Percentiles rank a stretch among this genome's conserved stretches.
These are phyloP conservation scores for Istiophorus platypterus DNA, from an alignment of 2,113 vertebrate species.

Conservation along the genomic window DNA sequence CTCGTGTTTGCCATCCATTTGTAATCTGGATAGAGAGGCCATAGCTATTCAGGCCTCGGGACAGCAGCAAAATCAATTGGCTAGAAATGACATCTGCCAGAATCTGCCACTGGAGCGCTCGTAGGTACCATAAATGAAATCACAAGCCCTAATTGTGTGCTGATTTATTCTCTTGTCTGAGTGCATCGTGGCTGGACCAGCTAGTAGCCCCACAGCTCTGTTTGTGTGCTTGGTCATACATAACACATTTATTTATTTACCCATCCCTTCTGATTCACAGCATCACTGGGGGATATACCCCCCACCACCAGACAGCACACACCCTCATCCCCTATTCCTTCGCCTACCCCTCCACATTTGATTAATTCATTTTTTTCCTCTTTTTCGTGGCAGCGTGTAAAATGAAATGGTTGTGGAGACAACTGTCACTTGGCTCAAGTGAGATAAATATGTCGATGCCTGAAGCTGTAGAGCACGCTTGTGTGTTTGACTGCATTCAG, in stretches of 20 bases:
- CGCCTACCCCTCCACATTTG: slow-evolving; percentile 61
- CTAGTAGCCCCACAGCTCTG: slow-evolving; percentile 72
- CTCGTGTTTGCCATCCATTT: slow-evolving; percentile 80
- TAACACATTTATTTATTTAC: slow-evolving; percentile 85
- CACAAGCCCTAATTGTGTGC: slow-evolving; percentile 85
- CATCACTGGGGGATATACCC: slow-evolving; percentile 70
- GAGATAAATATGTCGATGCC: slow-evolving; percentile 83
- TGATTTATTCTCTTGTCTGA: slow-evolving; percentile 88
- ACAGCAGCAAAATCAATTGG: slow-evolving; percentile 87
- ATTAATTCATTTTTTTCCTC: slow-evolving; percentile 76
- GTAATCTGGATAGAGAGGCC: slow-evolving; percentile 81
- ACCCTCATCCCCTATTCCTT: slow-evolving; percentile 43
- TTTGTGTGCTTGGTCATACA: slow-evolving; percentile 81
- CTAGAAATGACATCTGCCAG: slow-evolving; percentile 89
- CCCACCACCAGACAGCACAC: not conserved
- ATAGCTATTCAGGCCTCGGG: slow-evolving; percentile 78
- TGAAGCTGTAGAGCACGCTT: slow-evolving; percentile 56
- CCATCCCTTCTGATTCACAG: slow-evolving; percentile 74
- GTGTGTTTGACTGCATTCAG: slow-evolving; percentile 62
- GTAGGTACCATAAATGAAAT: slow-evolving; percentile 87
- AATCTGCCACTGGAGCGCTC: slow-evolving; percentile 80
- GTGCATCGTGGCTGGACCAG: slow-evolving; percentile 72
- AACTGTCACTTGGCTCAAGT: slow-evolving; percentile 84
- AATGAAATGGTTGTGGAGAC: slow-evolving; percentile 82
- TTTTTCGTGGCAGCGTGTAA: slow-evolving; percentile 63